Evolutionary conservation across 2,888 invertebrate genomes (phyloP), one percentile per base, ranked within the genome.

Genomic region (Ophion ellenae): DNA sequence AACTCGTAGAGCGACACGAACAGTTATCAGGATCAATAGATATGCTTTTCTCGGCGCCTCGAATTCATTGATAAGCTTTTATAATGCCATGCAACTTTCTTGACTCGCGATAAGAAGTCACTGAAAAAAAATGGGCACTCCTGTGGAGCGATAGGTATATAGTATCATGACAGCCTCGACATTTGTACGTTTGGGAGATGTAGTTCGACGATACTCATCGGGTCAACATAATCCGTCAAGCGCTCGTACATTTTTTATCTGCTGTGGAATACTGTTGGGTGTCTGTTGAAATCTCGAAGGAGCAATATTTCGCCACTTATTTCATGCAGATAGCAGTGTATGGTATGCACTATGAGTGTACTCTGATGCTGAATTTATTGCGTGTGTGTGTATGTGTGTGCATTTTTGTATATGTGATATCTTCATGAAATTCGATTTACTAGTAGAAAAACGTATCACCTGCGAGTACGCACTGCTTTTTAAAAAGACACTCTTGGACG

Each of bases 11-110:
- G 66, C 74, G 28, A 70, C 61, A 61, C 63, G 40, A 36, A 57
- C 10, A 20, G 61, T 80, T 83, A 83, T 86, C 83, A 75, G 9
- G 57, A 83, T 86, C 80, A 74, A 85, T 85, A 85, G 83, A 77
- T 69, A 63, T 45, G 28, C 17, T 24, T 63, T 78, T 63, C 47
- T 69, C 47, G 57, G 57, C 73, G 77, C 64, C 76, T 73, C 32
- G 57, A 69, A 80, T 69, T 69, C 76, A 86, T 83, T 74, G 80
- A 86, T 83, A 80, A 78, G 28, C 45, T 75, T 63, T 82, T 75
- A 73, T 45, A 71, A 67, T 69, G 67, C 69, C 24, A 28, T 53
- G 47, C 57, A 73, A 77, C 63, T 82, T 76, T 69, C 36, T 59
- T 61, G 59, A 53, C 57, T 75, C 32, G 40, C 40, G 28, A 67